Evolutionary conservation across 2,113 vertebrate species (phyloP).

Genomic region (Misgurnus anguillicaudatus): DNA sequence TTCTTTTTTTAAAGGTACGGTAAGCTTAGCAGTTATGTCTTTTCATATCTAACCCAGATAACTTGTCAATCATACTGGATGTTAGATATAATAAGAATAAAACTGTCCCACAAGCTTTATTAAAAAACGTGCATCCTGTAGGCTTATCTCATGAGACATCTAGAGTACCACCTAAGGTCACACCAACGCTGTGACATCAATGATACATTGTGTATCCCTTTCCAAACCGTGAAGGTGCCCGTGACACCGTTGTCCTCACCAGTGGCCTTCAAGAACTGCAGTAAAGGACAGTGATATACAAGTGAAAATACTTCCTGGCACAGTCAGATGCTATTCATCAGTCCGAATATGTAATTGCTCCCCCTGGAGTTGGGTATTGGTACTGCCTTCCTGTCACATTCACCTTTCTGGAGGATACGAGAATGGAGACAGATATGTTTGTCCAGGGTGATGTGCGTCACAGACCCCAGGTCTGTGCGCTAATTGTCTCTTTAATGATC

Average conservation of each 20-base stretch:
- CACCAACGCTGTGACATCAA: conserved; percentile 4
- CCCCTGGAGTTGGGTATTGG: neutral
- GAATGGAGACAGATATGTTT: conserved; percentile 17
- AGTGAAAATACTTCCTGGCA: neutral
- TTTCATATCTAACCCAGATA: neutral
- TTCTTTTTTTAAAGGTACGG: neutral
- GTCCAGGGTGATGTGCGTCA: conserved; percentile 1
- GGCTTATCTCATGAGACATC: conserved; percentile 8
- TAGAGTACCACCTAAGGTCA: conserved; percentile 18
- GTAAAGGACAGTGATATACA: neutral
- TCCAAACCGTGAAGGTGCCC: conserved; percentile 8
- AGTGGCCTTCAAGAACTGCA: conserved; percentile 24
- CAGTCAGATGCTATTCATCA: conserved; percentile 37
- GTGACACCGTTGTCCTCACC: conserved; percentile 22
- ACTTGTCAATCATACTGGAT: conserved; percentile 20
- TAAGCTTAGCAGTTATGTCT: neutral
- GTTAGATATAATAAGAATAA: neutral
- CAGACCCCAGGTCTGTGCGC: neutral
- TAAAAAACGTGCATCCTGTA: neutral
- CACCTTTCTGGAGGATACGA: conserved; percentile 5
- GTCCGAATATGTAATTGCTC: conserved; percentile 36
- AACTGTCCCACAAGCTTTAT: neutral
- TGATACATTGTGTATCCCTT: conserved; percentile 21
- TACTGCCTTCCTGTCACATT: conserved; percentile 9
- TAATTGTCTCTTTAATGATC: conserved; percentile 54